Base-by-base conservation (phyloP, 1,140 invertebrate species). In the Agrypnia vestita region DNA sequence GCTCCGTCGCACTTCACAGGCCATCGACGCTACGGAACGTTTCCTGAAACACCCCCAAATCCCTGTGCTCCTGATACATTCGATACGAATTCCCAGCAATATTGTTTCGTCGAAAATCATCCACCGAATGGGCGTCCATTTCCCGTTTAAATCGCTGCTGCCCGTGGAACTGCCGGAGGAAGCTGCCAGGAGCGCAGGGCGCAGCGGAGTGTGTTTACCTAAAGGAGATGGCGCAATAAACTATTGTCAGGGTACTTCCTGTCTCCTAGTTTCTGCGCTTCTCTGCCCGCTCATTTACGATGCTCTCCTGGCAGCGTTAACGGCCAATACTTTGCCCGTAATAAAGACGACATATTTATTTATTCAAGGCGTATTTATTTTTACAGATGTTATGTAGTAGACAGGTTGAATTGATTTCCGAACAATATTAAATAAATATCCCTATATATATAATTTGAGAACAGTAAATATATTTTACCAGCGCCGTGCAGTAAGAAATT, bases 211-310 rank as follows among this genome's bases (percentile, higher is more conserved):
- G 59, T 62, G 44, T 76, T 76, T 64, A 76, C 74, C 74, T 72
- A 71, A 47, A 71, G 76, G 76, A 78, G 76, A 78, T 78, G 69
- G 69, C 25, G 55, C 71, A 71, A 79, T 79, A 79, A 64, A 79
- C 47, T 71, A 79, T 74, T 79, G 78, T 79, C 78, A 79, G 43
- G 55, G 8, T 43, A 51, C 78, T 79, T 79, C 78, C 78, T 73
- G 69, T 35, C 61, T 47, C 35, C 59, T 25, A 61, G 44, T 71
- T 71, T 53, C 47, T 0, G 49, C 15, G 62, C 35, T 46, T 4
- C n/a, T 15, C 13, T 67, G 62, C 15, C 55, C 21, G 7, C 25
- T 43, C 69, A 72, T 72, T 53, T 25, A 64, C 51, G 25, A 51
- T 74, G 71, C 56, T 55, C 13, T 56, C 71, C 71, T 53, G 53